phyloP scores from a whole-genome alignment of 2,113 vertebrate species.

The Clupea harengus region DNA sequence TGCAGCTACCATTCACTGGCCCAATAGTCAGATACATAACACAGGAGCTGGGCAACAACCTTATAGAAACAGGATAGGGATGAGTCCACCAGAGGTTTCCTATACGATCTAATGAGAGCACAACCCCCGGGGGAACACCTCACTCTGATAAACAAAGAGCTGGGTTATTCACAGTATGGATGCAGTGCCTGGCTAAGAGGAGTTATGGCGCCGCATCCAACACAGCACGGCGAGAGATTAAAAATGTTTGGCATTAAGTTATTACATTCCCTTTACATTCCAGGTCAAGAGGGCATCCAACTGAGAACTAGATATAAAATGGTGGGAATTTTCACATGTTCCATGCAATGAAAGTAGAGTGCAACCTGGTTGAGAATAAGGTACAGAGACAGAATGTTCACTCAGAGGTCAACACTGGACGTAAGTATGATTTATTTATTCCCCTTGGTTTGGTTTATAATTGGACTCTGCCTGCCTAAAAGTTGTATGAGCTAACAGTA shows the following conservation, averaged over 20 bases:
- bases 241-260: slow-evolving; percentile 13
- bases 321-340: slow-evolving; percentile 10
- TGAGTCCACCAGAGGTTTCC: neutral
- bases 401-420: neutral
- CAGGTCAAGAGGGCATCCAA: neutral
- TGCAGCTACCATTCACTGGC: neutral
- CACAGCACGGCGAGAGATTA: neutral
- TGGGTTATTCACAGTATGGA: neutral
- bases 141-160: neutral
- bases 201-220: neutral
- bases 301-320: slow-evolving; percentile 17
- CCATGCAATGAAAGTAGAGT: neutral
- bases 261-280: neutral
- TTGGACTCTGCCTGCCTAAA: neutral
- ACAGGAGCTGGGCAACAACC: neutral
- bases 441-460: neutral
- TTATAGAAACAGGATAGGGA: neutral
- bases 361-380: neutral
- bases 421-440: neutral
- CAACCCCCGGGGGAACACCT: neutral
- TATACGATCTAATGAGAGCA: neutral
- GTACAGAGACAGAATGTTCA: neutral
- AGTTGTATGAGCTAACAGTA: slow-evolving; percentile 1
- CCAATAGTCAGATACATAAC: neutral
- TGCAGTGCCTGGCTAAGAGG: slow-evolving; percentile 6